Base-by-base conservation (phyloP, 2,797 vertebrate genomes). In the Pelochelys cantorii region DNA sequence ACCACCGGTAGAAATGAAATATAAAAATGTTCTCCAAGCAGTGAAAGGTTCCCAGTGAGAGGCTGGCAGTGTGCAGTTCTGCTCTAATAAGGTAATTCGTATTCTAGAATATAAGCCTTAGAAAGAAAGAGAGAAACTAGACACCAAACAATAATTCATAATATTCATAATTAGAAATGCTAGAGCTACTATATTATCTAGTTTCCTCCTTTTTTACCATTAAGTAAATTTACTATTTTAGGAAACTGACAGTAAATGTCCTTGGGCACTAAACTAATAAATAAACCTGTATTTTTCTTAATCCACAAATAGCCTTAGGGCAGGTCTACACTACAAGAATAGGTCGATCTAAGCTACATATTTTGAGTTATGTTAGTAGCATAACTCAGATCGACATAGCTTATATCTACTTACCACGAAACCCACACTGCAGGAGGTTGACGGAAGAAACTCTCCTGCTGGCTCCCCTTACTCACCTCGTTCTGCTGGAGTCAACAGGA, bases 11-110 rank as follows among this genome's bases (percentile, higher is more conserved):
- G 34, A 29, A 78, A 12, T 11, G 2, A 56, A 68, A 29, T 1
- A 31, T 71, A 34, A 5, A 31, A 59, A 5, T 81, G 0, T 83
- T 79, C 31, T 48, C 27, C 74, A 42, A 52, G 59, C 53, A 25
- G 3, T 0, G 1, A 2, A 42, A 34, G 68, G n/a, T 20, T 68
- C 65, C n/a, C 34, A 20, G 5, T 18, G 62, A 68, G 59, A 60
- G 59, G 11, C 65, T 68, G 65, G n/a, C 65, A 34, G 17, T 68
- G 5, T 68, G 15, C 65, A 68, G 68, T 71, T 71, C 34, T 71
- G 34, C 68, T 71, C 34, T 37, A 23, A 71, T 52, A 25, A 48
- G 14, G 13, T 75, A 13, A 42, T 75, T 75, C 14, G 71, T 48
- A 75, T 75, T 75, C 42, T 75, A 75, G 71, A 48, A 25, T 75